Conservation (phyloP, 37 sponge, comb jelly and placozoan genomes). For the Hexactinellida sp. region DNA sequence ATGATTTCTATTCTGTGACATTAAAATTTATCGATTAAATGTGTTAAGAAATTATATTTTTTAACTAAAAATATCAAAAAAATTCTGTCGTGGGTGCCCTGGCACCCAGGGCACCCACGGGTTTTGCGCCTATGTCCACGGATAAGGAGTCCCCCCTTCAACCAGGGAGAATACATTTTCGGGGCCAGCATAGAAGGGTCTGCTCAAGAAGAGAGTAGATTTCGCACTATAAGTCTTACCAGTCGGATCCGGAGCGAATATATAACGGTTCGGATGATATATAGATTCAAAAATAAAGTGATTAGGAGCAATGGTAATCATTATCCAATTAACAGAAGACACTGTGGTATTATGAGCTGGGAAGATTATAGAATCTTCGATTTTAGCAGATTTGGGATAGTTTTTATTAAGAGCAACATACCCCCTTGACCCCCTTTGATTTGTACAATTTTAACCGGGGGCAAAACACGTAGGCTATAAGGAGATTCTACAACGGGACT, state of each 20-base stretch:
- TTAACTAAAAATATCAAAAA: too few species aligned
- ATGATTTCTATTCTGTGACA: too few species aligned
- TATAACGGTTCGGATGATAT: not conserved
- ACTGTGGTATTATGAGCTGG: not conserved
- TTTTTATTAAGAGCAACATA: not conserved
- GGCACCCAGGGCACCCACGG: too few species aligned
- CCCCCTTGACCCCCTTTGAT: not conserved
- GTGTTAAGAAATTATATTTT: too few species aligned
- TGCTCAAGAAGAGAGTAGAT: not conserved
- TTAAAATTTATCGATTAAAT: too few species aligned
- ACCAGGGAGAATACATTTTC: not conserved
- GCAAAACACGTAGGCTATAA: not conserved
- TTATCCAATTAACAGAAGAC: not conserved
- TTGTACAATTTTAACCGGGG: not conserved
- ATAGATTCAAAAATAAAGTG: not conserved
- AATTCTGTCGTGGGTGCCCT: too few species aligned
- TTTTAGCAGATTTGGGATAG: not conserved
- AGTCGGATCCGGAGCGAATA: not conserved
- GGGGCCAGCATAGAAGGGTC: not conserved
- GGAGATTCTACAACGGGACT: not conserved
- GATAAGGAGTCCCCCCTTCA: not conserved
- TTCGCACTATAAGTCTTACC: not conserved
- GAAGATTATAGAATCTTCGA: not conserved
- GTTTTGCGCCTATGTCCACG: too few species aligned
- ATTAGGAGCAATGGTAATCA: conserved; percentile 11